A percentile compares a stretch with the other conserved stretches of the same genome.
Conservation (phyloP, 2,797 vertebrate genomes). For the Forpus xanthops region DNA sequence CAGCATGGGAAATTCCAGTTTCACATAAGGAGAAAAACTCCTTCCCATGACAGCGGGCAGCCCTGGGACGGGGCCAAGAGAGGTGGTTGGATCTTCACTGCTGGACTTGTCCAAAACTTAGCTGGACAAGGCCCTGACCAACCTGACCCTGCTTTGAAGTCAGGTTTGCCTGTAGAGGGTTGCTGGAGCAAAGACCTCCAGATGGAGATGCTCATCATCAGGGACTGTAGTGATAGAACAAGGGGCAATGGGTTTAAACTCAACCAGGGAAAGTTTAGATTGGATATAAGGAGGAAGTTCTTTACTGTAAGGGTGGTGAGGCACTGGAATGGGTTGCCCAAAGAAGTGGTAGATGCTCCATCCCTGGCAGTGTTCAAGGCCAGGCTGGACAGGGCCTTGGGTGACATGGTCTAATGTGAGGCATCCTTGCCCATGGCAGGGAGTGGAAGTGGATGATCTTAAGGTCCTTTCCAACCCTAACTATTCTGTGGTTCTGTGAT, state of each 20-base stretch:
- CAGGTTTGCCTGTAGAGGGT: neutral
- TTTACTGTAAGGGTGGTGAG: neutral
- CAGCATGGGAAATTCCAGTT: neutral
- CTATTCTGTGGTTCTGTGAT: neutral
- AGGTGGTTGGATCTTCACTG: neutral
- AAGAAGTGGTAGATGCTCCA: neutral
- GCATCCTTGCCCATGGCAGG: neutral
- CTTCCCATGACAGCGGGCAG: neutral
- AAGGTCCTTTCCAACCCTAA: neutral
- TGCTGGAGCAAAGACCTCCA: neutral
- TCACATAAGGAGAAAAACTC: neutral
- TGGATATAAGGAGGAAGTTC: neutral
- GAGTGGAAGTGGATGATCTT: neutral
- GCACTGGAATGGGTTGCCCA: neutral
- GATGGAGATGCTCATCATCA: neutral
- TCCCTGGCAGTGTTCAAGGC: neutral
- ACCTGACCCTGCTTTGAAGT: neutral
- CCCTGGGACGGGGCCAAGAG: neutral
- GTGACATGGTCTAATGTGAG: neutral
- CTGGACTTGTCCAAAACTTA: neutral
- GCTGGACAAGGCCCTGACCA: neutral
- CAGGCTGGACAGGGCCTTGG: neutral
- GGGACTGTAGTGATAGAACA: neutral
- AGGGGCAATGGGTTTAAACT: neutral
- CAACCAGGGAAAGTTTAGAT: neutral